Base-by-base conservation (phyloP, 2,888 invertebrate genomes). In the Pogonocherus hispidulus region DNA sequence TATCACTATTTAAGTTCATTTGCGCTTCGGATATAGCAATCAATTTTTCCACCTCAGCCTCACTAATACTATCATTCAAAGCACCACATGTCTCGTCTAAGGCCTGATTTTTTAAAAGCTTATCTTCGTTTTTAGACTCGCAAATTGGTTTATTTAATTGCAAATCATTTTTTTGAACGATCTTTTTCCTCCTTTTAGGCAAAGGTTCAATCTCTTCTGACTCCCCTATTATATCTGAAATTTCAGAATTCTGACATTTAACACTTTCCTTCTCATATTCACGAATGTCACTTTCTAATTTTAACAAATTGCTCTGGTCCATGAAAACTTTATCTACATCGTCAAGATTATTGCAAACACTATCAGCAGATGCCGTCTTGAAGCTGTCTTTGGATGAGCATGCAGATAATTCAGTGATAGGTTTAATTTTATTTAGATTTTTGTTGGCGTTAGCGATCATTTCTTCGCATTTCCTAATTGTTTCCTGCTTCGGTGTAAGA, bases 261-360 rank as follows among this genome's bases (percentile, higher is more conserved):
- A 8, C 14, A 27, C 16, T 46, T 23, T 22, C 41, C 51, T 23
- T 44, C 14, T 55, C 55, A n/a, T 68, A 44, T 22, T 37, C 37
- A 9, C 8, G 27, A 14, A 68, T 62, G 37, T 70, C 66, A 5
- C 56, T 57, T 9, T 70, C 67, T 20, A 70, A 35, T 41, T 66
- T 67, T 16, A 47, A 52, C 3, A 72, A 23, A 59, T 70, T 70
- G 2, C 65, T 23, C 14, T 69, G 57, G 37, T 70, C 32, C 23
- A 64, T 54, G 14, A 72, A 69, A 14, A 64, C 11, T n/a, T 57
- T 55, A 20, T 66, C 60, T 49, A 64, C 52, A 6, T 69, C 68
- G 23, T 76, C 68, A 6, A 70, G 66, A 47, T 75, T 72, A n/a
- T 65, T 63, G 16, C 67, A 62, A n/a, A 49, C 11, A 22, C n/a